These are phyloP conservation scores for Hylia prasina DNA, from an alignment of 2,113 vertebrate genomes.

Conservation along the genomic window DNA sequence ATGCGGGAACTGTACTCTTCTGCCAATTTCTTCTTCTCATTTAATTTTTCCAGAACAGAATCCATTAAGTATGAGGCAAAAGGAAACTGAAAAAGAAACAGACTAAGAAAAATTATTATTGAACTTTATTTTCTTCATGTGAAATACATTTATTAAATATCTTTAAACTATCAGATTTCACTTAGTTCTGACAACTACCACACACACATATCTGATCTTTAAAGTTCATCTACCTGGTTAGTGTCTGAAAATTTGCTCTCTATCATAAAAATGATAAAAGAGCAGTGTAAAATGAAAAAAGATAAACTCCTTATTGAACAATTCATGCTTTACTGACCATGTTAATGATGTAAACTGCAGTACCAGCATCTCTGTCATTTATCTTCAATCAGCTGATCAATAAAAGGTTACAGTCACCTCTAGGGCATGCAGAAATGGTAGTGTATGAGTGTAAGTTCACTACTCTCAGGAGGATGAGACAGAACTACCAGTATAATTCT, in stretches of 20 bases:
- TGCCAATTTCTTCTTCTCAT: constrained; percentile 86
- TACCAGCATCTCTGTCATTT: constrained; percentile 77
- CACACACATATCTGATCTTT: constrained; percentile 41
- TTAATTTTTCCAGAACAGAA: constrained; percentile 87
- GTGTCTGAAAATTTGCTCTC: constrained; percentile 65
- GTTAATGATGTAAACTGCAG: constrained; percentile 85
- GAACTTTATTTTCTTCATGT: constrained; percentile 50
- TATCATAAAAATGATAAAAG: constrained; percentile 78
- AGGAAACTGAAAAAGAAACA: constrained; percentile 83
- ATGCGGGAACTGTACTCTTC: constrained; percentile 83
- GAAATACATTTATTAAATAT: constrained; percentile 53
- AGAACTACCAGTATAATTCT: constrained; percentile 42
- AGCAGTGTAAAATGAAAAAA: constrained; percentile 77
- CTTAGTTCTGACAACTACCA: constrained; percentile 50
- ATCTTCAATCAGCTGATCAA: constrained; percentile 80
- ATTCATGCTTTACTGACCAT: constrained; percentile 82
- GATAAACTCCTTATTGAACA: constrained; percentile 80
- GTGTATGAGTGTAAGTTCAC: constrained; percentile 37
- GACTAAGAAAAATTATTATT: constrained; percentile 63
- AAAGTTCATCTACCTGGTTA: constrained; percentile 65
- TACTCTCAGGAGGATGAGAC: constrained; percentile 56
- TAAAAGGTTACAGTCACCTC: constrained; percentile 78
- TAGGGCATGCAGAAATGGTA: constrained; percentile 64
- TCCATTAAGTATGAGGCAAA: constrained; percentile 87
- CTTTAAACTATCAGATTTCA: constrained; percentile 63